Evolutionary conservation across 1,140 invertebrate genomes (phyloP).

Genomic region (Pseudomyrmex flavicornis): DNA sequence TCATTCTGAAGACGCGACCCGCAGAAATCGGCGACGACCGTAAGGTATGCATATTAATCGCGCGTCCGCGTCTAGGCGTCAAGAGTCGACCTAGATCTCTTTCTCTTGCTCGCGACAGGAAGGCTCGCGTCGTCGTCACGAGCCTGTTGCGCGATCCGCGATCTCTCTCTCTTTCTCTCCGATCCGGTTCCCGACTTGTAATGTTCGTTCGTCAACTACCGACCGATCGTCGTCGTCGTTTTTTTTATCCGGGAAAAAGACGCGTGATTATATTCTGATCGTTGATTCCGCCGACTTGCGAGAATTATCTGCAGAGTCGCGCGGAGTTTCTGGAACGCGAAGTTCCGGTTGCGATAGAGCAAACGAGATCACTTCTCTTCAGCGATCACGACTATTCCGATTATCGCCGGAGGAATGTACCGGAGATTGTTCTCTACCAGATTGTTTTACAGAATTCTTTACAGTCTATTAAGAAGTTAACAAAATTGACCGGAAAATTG

Average conservation of each 20-base stretch:
- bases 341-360: neutral
- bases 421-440: too few relatives aligned
- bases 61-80: conserved; percentile 59
- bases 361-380: neutral
- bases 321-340: conserved; percentile 38
- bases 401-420: too few relatives aligned
- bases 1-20: conserved; percentile 58
- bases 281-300: neutral
- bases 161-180: too few relatives aligned
- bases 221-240: neutral
- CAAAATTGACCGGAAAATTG: too few relatives aligned
- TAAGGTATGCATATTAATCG: conserved; percentile 67
- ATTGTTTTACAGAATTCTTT: too few relatives aligned
- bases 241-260: neutral
- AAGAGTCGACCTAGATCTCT: conserved; percentile 61
- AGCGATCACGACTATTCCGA: too few relatives aligned
- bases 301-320: conserved; percentile 2
- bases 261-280: neutral
- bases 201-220: neutral
- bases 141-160: too few relatives aligned
- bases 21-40: conserved; percentile 23
- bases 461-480: too few relatives aligned
- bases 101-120: neutral
- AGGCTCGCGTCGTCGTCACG: conserved; percentile 27
- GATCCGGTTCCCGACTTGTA: neutral